phyloP scores from a whole-genome alignment of 2,888 invertebrate species.

The Drosophila fulvimacula region DNA sequence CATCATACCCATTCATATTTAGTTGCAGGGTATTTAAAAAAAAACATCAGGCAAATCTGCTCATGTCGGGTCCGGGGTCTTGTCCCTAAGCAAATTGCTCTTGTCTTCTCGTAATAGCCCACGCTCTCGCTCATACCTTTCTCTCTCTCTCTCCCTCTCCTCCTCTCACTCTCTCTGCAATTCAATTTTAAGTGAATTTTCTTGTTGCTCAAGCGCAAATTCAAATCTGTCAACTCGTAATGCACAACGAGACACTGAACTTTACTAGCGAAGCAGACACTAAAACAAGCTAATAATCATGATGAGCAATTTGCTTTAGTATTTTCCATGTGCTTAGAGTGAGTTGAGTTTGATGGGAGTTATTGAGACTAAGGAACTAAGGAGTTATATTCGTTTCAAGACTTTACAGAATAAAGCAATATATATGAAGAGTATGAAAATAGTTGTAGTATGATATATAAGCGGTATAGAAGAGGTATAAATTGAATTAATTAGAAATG shows the following conservation, averaged over 20 bases:
- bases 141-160: not conserved
- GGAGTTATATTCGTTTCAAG: too few relatives aligned
- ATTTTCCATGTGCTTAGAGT: not conserved
- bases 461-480: too few relatives aligned
- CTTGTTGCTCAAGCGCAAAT: conserved; percentile 6
- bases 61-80: conserved; percentile 18
- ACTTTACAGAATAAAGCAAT: too few relatives aligned
- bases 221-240: conserved; percentile 25
- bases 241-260: conserved; percentile 18
- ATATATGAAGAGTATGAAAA: too few relatives aligned
- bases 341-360: too few relatives aligned
- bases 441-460: too few relatives aligned
- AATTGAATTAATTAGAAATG: too few relatives aligned
- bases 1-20: too few relatives aligned
- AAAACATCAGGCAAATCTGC: conserved; percentile 58
- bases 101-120: conserved; percentile 33
- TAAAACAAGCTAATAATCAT: conserved; percentile 1
- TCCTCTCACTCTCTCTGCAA: not conserved
- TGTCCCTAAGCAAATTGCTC: conserved; percentile 23
- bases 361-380: too few relatives aligned
- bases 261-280: not conserved
- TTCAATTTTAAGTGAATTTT: conserved; percentile 42
- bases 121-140: conserved; percentile 18
- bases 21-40: conserved; percentile 1
- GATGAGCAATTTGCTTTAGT: not conserved